Evolutionary conservation across 2,888 invertebrate species (phyloP).

Genomic region (Notocelia uddmanniana): DNA sequence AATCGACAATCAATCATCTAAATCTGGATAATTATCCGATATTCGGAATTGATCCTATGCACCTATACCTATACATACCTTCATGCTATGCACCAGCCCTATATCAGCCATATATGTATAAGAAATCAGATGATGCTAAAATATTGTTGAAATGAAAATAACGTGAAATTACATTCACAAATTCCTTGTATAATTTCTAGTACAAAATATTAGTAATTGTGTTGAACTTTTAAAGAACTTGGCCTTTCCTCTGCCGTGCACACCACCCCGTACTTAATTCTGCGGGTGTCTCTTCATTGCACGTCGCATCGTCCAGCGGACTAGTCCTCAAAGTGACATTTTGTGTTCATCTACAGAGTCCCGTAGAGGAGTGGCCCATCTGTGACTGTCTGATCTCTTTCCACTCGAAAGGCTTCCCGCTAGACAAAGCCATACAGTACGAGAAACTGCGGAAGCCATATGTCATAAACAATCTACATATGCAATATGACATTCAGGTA

Average conservation of each 20-base stretch:
- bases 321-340: slow-evolving; percentile 40
- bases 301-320: slow-evolving; percentile 2
- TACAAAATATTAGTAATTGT: no score
- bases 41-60: not conserved
- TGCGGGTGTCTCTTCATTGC: slow-evolving; percentile 32
- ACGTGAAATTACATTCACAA: not conserved
- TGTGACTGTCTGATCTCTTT: slow-evolving; percentile 99
- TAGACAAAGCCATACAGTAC: slow-evolving; percentile 99
- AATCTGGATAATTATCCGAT: not conserved
- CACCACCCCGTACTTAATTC: slow-evolving; percentile 28
- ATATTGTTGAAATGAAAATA: not conserved
- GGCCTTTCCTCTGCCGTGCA: slow-evolving; percentile 29
- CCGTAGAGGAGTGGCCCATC: slow-evolving; percentile 98
- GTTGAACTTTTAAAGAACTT: slow-evolving; percentile 26
- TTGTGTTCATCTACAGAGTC: slow-evolving; percentile 86
- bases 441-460: slow-evolving; percentile 97
- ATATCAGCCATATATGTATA: not conserved
- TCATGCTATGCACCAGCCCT: no score
- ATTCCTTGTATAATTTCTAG: not conserved
- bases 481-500: slow-evolving; percentile 99
- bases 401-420: slow-evolving; percentile 99
- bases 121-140: not conserved
- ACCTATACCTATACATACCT: not conserved
- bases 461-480: slow-evolving; percentile 98
- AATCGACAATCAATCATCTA: not conserved